phyloP scores from a whole-genome alignment of 2,113 vertebrate genomes.

The Chionodraco myersi region DNA sequence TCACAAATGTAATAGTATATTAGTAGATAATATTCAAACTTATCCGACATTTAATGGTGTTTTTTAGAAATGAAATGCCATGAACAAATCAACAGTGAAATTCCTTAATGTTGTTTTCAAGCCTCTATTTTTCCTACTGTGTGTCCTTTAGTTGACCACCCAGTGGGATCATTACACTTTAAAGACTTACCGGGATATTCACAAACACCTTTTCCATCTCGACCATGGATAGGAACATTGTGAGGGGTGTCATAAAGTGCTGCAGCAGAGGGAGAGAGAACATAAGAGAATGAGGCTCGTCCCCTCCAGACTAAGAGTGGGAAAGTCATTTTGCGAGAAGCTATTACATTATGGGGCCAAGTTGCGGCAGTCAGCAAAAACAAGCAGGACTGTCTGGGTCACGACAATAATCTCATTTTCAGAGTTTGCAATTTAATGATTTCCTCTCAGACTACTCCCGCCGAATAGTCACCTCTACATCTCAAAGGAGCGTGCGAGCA shows the following conservation, averaged over 20 bases:
- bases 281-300: conserved; percentile 33
- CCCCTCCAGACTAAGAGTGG: conserved; percentile 41
- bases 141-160: conserved; percentile 3
- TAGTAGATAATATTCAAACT: neutral
- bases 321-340: conserved; percentile 63
- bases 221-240: conserved; percentile 86
- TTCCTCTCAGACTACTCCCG: conserved; percentile 60
- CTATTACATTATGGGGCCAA: conserved; percentile 51
- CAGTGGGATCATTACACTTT: neutral
- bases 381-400: conserved; percentile 66
- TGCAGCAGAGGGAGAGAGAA: conserved; percentile 73
- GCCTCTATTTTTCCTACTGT: neutral
- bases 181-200: conserved; percentile 91
- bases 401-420: conserved; percentile 75
- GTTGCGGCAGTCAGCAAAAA: conserved; percentile 71
- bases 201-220: conserved; percentile 95
- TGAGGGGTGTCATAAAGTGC: conserved; percentile 96
- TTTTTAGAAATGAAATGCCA: neutral
- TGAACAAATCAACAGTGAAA: neutral
- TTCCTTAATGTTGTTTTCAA: neutral
- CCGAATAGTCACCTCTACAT: conserved; percentile 48
- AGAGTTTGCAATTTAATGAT: conserved; percentile 76
- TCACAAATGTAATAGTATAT: neutral
- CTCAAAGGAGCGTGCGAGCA: conserved; percentile 52
- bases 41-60: neutral